These are phyloP conservation scores for Micropterix aruncella DNA, from an alignment of 2,888 invertebrate genomes.

Conservation along the genomic window DNA sequence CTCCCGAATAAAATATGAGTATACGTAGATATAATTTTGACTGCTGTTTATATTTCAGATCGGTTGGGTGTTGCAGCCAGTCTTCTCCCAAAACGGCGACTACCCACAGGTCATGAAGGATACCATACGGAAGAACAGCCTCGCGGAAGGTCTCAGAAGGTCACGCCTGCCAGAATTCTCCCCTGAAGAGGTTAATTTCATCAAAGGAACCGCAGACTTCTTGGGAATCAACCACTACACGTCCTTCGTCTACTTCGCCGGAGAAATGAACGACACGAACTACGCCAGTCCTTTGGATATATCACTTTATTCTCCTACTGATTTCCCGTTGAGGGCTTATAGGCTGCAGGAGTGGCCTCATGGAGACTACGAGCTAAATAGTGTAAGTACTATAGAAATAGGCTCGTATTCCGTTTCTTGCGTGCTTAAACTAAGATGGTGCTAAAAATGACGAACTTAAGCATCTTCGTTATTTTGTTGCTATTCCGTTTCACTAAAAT, in stretches of 20 bases:
- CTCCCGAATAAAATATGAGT: no score
- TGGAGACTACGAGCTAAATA: background rate
- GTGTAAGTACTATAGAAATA: no score
- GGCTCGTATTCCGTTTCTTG: no score
- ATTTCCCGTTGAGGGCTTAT: background rate
- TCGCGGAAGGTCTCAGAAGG: background rate
- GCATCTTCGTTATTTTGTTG: no score
- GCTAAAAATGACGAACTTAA: no score
- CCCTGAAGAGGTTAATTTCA: background rate
- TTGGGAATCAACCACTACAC: background rate
- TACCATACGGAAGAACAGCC: background rate
- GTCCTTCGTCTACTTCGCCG: background rate
- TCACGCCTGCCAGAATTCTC: background rate
- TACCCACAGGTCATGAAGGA: background rate
- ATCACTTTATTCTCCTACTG: background rate
- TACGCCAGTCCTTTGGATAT: background rate
- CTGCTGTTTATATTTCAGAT: background rate
- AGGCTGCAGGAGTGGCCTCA: background rate
- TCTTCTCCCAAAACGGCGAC: background rate
- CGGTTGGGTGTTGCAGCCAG: background rate
- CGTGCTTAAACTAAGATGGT: no score
- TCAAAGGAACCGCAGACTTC: background rate
- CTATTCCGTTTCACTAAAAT: no score
- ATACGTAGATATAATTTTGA: no score
- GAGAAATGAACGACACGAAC: background rate